Evolutionary conservation across 2,888 invertebrate species (phyloP), one percentile per base, ranked within the genome.

Genomic region (Danaus chrysippus): DNA sequence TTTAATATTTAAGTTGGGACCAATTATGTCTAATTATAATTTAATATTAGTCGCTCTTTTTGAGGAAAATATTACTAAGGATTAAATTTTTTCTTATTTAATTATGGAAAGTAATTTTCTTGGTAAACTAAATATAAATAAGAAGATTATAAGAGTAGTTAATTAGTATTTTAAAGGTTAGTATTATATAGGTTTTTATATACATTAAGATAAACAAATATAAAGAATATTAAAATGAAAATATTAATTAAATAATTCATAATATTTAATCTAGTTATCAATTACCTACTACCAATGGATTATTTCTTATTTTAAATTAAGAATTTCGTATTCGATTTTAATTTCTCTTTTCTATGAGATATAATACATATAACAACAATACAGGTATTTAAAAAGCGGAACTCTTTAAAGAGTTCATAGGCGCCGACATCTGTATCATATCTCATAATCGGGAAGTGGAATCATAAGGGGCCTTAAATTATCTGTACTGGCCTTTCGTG

Each of bases 391-490:
- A 17, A 58, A 58, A 43, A 46, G 43, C 56, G 65, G 70, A 68
- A 66, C 68, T 68, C 67, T 58, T 68, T 68, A 69, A 66, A 66
- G 68, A 70, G 71, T 71, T 77, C 75, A 73, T 68, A 75, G 71
- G 71, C 69, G 74, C 76, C 75, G 76, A 73, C 74, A 69, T 71
- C 70, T 69, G 69, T 76, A 73, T 77, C 74, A 68, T 71, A 72
- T 73, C 75, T 77, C 68, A 71, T 77, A 78, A 79, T 78, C 77
- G 75, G 76, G 75, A 76, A 74, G 74, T 73, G 58, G 69, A 65
- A 69, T 71, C 71, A 66, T 74, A 70, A 69, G 70, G 71, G 71
- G 68, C 71, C 66, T 63, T 64, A 63, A 63, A 64, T 57, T 62
- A 58, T 57, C 56, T 41, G 53, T n/a, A 17, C 10, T 56, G 13